Evolutionary conservation across 2,797 vertebrate species (phyloP).

Genomic region (Falco cherrug): DNA sequence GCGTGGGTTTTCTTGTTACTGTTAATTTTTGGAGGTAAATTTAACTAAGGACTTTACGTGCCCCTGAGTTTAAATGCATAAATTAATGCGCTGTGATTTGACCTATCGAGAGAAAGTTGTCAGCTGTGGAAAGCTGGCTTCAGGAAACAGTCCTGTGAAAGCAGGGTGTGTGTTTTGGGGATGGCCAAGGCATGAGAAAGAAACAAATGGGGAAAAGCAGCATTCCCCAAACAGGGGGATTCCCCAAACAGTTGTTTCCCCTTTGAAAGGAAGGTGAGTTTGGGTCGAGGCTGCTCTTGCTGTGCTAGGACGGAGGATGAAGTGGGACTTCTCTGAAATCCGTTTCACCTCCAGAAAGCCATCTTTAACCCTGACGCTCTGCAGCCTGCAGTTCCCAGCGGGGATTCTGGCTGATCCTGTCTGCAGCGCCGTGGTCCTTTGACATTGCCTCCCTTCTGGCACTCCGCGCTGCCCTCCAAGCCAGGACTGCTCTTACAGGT

Average conservation of each 20-base stretch:
- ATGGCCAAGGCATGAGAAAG: neutral
- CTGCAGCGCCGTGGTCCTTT: neutral
- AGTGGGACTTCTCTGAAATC: neutral
- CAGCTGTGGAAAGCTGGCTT: neutral
- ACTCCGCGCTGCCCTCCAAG: neutral
- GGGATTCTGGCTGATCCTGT: neutral
- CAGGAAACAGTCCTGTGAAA: neutral
- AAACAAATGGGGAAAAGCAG: neutral
- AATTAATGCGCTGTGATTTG: neutral
- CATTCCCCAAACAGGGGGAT: neutral
- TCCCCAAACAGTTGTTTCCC: neutral
- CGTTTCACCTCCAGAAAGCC: neutral
- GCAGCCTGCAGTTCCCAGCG: neutral
- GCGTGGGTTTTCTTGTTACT: neutral
- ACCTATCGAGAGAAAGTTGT: neutral
- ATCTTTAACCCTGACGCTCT: rapidly evolving
- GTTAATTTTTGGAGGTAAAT: neutral
- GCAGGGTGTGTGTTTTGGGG: neutral
- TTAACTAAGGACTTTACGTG: neutral
- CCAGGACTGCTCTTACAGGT: neutral
- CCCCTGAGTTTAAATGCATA: neutral
- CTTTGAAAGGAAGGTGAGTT: neutral
- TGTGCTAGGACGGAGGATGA: neutral
- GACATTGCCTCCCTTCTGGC: neutral
- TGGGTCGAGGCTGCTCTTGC: neutral